Conservation (phyloP, 2,888 invertebrate species). For the Mantis religiosa region DNA sequence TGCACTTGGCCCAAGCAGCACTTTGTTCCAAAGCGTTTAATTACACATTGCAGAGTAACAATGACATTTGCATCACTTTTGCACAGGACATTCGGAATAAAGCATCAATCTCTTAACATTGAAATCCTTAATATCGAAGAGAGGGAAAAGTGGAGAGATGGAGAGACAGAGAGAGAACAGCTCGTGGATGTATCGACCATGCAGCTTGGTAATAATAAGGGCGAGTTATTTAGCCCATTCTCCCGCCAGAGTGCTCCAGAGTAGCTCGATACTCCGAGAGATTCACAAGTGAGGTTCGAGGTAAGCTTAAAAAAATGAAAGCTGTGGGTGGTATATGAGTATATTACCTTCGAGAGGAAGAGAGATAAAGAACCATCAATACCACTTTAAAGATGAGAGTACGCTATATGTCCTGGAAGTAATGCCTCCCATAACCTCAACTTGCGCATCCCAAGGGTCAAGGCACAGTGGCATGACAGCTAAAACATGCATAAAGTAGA, state of each 20-base stretch:
- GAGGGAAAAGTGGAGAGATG: neutral
- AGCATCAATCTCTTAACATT: neutral
- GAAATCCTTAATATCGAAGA: neutral
- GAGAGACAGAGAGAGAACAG: neutral
- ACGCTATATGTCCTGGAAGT: neutral
- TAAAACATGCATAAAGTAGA: neutral
- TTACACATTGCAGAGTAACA: too few relatives aligned
- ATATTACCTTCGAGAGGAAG: neutral
- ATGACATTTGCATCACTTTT: neutral
- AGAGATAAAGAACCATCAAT: neutral
- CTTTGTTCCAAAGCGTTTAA: too few relatives aligned
- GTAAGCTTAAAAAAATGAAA: neutral
- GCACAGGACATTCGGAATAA: neutral
- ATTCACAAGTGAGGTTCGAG: neutral
- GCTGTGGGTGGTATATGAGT: neutral
- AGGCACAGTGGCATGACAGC: neutral
- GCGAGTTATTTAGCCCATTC: neutral
- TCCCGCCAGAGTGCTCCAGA: neutral
- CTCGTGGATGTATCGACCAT: neutral
- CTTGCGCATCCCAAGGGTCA: neutral
- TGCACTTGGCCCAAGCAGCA: too few relatives aligned
- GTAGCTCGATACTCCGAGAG: neutral
- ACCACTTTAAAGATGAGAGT: neutral
- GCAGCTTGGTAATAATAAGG: neutral
- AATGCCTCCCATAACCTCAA: neutral